These are phyloP conservation scores for Halcyon leucocephala DNA, from an alignment of 2,797 vertebrate genomes.

Conservation along the genomic window DNA sequence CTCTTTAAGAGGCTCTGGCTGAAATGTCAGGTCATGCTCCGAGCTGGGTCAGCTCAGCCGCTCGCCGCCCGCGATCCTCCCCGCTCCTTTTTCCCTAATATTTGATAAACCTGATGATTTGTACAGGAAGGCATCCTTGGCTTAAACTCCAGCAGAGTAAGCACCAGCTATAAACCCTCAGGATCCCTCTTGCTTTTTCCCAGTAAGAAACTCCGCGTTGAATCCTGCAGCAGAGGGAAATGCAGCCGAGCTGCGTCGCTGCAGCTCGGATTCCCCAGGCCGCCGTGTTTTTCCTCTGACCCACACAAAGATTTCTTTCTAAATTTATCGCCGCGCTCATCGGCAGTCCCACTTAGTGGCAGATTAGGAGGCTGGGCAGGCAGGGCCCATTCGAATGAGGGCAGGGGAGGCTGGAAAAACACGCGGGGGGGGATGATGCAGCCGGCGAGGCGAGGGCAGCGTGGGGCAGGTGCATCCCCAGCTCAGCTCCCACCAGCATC, in stretches of 20 bases:
- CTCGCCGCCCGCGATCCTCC: neutral
- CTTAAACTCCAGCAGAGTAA: fast-evolving
- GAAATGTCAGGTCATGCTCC: neutral
- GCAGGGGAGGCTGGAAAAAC: neutral
- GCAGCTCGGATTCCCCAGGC: neutral
- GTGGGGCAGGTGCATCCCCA: neutral
- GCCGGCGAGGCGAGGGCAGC: neutral
- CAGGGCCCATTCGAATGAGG: neutral
- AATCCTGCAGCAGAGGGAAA: neutral
- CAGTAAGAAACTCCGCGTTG: fast-evolving
- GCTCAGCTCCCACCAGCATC: neutral
- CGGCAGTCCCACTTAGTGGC: constrained; percentile 11
- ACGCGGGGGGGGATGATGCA: fast-evolving
- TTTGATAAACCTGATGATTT: neutral
- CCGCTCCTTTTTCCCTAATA: fast-evolving
- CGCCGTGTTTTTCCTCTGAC: constrained; percentile 50
- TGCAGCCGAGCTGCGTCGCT: neutral
- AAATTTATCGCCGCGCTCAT: constrained; percentile 43
- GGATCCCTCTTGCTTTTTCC: neutral
- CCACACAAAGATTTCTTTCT: constrained; percentile 68
- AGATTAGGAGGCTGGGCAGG: constrained; percentile 1
- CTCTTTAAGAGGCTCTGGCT: neutral
- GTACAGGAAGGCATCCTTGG: fast-evolving
- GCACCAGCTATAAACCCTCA: fast-evolving
- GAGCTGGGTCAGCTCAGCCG: neutral